Conservation (phyloP, 23 tunicate genomes). For the Halocynthia roretzi region DNA sequence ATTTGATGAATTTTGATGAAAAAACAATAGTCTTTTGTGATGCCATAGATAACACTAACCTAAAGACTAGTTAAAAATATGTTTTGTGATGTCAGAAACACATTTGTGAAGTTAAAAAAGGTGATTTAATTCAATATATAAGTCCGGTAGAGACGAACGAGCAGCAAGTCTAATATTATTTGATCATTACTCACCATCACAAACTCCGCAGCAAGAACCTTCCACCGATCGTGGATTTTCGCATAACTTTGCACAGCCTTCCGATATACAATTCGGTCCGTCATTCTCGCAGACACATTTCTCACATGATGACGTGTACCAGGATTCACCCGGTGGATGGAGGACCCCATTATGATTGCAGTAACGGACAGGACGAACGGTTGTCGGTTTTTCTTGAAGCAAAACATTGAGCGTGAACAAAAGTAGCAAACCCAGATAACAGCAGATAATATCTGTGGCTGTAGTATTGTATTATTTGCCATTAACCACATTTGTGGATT, state of each 20-base stretch:
- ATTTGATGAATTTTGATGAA: too few species aligned
- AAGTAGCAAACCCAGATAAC: background rate
- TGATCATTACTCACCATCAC: conserved; percentile 9
- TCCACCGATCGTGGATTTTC: conserved; percentile 18
- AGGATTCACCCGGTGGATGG: conserved; percentile 52
- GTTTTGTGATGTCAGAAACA: too few species aligned
- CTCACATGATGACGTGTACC: conserved; percentile 61
- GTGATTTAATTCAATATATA: too few species aligned
- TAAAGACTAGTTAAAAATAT: too few species aligned
- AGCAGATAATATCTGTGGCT: background rate
- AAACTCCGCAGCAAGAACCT: conserved; percentile 24
- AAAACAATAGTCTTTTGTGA: too few species aligned
- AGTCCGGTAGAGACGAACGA: too few species aligned
- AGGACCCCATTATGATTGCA: conserved; percentile 20
- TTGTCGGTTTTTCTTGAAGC: background rate
- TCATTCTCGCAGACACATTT: conserved; percentile 53
- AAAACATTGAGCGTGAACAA: background rate
- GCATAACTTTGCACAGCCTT: conserved; percentile 36
- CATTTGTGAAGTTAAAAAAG: too few species aligned
- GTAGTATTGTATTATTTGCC: background rate
- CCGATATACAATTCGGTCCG: conserved; percentile 52
- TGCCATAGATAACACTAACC: too few species aligned
- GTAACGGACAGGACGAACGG: conserved; percentile 22
- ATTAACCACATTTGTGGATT: background rate
- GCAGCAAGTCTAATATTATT: too few species aligned